Conservation (phyloP, 2,113 vertebrate species). For the human (Homo sapiens) region DNA sequence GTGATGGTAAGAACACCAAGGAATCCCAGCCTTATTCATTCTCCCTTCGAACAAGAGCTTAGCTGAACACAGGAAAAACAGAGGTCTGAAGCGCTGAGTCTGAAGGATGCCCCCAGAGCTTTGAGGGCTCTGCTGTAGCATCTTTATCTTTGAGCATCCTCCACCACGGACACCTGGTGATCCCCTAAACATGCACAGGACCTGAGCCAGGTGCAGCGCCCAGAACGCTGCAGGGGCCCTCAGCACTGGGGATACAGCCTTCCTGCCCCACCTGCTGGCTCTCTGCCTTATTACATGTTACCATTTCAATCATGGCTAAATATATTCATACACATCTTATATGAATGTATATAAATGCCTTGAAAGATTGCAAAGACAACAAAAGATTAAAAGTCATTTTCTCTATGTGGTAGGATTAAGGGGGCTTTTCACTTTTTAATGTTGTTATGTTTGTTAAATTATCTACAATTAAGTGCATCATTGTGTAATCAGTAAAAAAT, state of each 20-base stretch:
- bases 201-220: rapidly evolving
- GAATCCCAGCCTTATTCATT: background rate
- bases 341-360: background rate
- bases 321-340: rapidly evolving
- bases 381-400: background rate
- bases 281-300: background rate
- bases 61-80: background rate
- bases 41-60: background rate
- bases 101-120: background rate
- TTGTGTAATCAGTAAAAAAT: background rate
- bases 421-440: background rate
- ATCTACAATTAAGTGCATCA: background rate
- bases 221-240: rapidly evolving
- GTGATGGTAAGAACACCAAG: background rate
- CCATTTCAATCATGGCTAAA: background rate
- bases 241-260: background rate
- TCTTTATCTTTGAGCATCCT: background rate
- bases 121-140: background rate
- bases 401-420: background rate
- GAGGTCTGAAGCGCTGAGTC: background rate
- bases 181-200: background rate
- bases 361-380: background rate
- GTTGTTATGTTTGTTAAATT: background rate
- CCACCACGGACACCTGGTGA: background rate
- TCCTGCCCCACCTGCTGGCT: background rate